phyloP scores from a whole-genome alignment of 2,888 invertebrate genomes.

The Anaspis maculata region DNA sequence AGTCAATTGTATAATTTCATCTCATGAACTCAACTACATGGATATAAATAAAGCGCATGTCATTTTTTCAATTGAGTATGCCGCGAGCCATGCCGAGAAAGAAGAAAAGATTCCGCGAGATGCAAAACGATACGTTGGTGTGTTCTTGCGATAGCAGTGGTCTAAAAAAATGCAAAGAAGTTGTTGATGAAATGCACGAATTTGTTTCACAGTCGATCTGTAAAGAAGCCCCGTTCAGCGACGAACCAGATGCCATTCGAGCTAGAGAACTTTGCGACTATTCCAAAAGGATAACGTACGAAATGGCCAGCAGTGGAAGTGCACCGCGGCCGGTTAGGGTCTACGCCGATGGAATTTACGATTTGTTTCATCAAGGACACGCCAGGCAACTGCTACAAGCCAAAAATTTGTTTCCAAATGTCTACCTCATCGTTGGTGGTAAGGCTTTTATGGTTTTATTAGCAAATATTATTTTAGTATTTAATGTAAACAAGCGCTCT shows the following conservation, averaged over 20 bases:
- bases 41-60: too few species aligned
- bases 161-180: too few species aligned
- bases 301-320: constrained; percentile 73
- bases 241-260: constrained; percentile 71
- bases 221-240: constrained; percentile 80
- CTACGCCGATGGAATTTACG: constrained; percentile 98
- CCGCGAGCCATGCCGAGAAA: too few species aligned
- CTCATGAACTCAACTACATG: too few species aligned
- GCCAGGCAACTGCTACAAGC: constrained; percentile 96
- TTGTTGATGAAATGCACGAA: background rate
- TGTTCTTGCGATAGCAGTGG: too few species aligned
- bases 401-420: constrained; percentile 92
- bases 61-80: too few species aligned
- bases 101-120: too few species aligned
- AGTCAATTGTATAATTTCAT: too few species aligned
- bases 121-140: too few species aligned
- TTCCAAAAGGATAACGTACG: constrained; percentile 72
- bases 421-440: constrained; percentile 98
- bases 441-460: constrained; percentile 31
- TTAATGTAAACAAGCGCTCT: background rate
- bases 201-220: constrained; percentile 54
- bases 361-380: constrained; percentile 98
- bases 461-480: background rate
- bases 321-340: constrained; percentile 83
- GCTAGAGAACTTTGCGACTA: constrained; percentile 79